Conservation (phyloP, 2,797 vertebrate species). For the Trachops cirrhosus region DNA sequence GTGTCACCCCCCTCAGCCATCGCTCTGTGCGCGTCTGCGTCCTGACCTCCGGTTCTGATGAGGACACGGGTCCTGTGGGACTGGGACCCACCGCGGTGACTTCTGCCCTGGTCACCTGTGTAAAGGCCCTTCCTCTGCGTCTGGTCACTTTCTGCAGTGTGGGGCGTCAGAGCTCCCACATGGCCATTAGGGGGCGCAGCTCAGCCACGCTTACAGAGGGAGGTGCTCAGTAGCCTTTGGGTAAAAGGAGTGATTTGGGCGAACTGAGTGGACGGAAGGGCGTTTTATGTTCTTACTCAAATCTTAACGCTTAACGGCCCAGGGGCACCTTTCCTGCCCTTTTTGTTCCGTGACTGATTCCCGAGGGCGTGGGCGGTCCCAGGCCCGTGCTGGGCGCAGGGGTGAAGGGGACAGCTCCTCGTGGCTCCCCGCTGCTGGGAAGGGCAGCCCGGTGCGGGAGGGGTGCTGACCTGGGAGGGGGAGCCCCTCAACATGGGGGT, state of each 20-base stretch:
- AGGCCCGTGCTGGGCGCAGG: too few relatives aligned
- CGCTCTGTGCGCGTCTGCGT: neutral
- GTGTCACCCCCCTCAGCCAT: rapidly evolving
- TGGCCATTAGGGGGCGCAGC: neutral
- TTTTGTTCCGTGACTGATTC: too few relatives aligned
- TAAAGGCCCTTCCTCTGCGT: rapidly evolving
- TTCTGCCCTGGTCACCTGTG: neutral
- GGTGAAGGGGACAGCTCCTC: rapidly evolving
- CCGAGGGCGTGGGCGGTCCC: too few relatives aligned
- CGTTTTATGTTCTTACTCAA: neutral
- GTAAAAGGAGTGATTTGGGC: neutral
- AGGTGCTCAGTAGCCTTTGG: neutral
- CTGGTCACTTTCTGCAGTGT: neutral
- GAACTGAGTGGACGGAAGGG: neutral
- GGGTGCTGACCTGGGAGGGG: neutral
- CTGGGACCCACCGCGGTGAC: neutral
- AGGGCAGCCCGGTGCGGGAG: too few relatives aligned
- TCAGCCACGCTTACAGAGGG: neutral
- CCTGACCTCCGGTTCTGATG: neutral
- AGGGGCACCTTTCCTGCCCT: neutral
- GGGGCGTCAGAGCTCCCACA: neutral
- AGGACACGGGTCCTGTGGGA: rapidly evolving
- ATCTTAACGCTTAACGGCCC: neutral
- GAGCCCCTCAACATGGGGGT: rapidly evolving
- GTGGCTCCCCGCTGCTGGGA: rapidly evolving